Conservation (phyloP, 2,113 vertebrate genomes). For the Bambusicola thoracicus region DNA sequence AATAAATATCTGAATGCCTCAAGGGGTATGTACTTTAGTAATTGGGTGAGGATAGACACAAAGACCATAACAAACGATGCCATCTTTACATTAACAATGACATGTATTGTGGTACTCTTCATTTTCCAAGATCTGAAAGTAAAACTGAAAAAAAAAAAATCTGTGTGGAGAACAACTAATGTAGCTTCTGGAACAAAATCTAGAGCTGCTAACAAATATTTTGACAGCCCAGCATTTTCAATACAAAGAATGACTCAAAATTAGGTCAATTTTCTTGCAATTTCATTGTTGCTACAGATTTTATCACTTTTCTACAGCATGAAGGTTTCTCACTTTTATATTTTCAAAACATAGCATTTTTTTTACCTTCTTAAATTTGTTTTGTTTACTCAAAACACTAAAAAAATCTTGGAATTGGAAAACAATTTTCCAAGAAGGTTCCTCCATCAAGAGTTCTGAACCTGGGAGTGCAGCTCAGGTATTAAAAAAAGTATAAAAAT, state of each 20-base stretch:
- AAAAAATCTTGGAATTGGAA: background rate
- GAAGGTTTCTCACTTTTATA: background rate
- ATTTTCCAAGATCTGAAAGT: background rate
- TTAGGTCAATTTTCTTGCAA: background rate
- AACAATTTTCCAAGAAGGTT: background rate
- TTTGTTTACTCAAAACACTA: background rate
- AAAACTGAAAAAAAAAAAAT: background rate
- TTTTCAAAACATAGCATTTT: background rate
- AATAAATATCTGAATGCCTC: background rate
- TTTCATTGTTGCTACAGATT: background rate
- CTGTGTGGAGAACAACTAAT: background rate
- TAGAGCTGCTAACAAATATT: constrained; percentile 32
- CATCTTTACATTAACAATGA: background rate
- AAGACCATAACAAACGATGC: background rate
- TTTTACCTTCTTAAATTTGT: background rate
- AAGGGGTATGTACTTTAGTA: background rate
- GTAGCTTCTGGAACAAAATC: constrained; percentile 12
- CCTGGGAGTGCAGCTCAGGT: accelerated
- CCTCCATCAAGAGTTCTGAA: background rate
- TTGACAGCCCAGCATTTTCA: constrained; percentile 16
- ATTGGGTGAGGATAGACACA: background rate
- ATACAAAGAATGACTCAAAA: background rate
- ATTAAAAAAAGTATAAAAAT: background rate
- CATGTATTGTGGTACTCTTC: background rate
- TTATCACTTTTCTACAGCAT: accelerated